A percentile compares a stretch with the other conserved stretches of the same genome.
These are phyloP conservation scores for Rafetus swinhoei DNA, from an alignment of 2,113 vertebrate species.

Conservation along the genomic window DNA sequence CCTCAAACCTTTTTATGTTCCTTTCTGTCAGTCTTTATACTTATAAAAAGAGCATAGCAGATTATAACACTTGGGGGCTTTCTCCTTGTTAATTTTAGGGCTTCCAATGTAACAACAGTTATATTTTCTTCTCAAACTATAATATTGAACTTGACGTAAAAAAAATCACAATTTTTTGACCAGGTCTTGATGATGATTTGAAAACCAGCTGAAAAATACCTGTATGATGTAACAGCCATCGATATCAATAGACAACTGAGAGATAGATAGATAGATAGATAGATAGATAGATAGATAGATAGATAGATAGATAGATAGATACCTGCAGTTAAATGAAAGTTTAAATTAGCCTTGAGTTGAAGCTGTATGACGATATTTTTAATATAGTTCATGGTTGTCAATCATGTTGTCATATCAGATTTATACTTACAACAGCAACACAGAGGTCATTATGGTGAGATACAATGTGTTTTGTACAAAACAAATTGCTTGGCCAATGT, in stretches of 20 bases:
- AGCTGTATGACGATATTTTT: background rate
- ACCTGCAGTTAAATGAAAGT: background rate
- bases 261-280: background rate
- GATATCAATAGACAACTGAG: background rate
- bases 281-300: no score
- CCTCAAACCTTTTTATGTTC: background rate
- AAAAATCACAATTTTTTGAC: background rate
- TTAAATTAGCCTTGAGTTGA: background rate
- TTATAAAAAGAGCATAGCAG: background rate
- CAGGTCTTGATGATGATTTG: background rate
- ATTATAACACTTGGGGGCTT: background rate
- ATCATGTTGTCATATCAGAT: fast-evolving
- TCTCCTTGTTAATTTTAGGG: background rate
- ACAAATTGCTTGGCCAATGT: background rate
- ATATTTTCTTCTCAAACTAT: background rate
- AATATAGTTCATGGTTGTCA: background rate
- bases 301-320: no score
- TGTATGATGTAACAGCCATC: background rate
- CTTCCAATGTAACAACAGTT: background rate
- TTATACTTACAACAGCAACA: background rate
- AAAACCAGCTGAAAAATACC: background rate
- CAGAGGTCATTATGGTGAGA: background rate
- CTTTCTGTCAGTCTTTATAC: background rate
- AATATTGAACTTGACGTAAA: background rate
- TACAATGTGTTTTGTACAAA: background rate